Evolutionary conservation across 2,797 vertebrate species (phyloP).

Genomic region (Myoxocephalus aenaeus): DNA sequence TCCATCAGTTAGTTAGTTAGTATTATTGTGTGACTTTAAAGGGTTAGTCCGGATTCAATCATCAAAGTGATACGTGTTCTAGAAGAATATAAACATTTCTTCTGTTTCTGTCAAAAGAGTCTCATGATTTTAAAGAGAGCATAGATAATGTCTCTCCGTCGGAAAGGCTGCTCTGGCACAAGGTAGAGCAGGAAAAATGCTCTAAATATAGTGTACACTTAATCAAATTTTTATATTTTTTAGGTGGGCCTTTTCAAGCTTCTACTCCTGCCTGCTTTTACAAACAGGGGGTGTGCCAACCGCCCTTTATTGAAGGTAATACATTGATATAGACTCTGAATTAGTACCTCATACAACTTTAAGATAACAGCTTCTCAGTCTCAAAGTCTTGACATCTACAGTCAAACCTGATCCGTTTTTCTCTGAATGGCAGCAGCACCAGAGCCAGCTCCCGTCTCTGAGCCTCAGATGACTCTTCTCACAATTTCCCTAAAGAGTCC

Average conservation of each 20-base stretch:
- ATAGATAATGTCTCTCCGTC: background rate
- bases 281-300: background rate
- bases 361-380: conserved; percentile 56
- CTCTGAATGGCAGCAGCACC: conserved; percentile 49
- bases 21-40: background rate
- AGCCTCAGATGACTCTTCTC: conserved; percentile 72
- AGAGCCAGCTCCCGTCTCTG: conserved; percentile 58
- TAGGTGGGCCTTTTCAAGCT: background rate
- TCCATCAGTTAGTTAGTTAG: background rate
- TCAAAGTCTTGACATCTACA: conserved; percentile 58
- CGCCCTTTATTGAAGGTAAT: background rate
- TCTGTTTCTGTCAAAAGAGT: background rate
- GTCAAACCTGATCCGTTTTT: conserved; percentile 55
- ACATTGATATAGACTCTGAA: background rate
- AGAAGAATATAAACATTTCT: too few relatives aligned
- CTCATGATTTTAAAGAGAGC: background rate
- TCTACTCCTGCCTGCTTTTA: background rate
- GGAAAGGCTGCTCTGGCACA: background rate
- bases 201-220: background rate
- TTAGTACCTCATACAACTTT: background rate
- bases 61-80: background rate
- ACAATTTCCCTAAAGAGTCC: conserved; percentile 75
- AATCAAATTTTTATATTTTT: background rate
- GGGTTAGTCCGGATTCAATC: background rate
- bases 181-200: background rate